Conservation (phyloP, 2,888 invertebrate genomes). For the Pherbina coryleti region DNA sequence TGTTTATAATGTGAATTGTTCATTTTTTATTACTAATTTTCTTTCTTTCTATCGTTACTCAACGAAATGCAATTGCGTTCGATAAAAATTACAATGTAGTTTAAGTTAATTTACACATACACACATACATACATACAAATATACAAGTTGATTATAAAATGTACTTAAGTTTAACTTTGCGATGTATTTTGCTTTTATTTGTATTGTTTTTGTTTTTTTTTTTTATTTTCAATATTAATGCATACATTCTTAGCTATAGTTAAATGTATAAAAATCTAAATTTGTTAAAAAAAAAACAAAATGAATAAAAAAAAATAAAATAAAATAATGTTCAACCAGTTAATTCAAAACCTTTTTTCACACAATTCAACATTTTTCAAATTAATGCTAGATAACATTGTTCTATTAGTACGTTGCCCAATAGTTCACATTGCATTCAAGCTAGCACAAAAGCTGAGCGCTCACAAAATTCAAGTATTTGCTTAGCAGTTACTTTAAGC, state of each 20-base stretch:
- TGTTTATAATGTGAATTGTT: not conserved
- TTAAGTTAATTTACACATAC: slow-evolving; percentile 21
- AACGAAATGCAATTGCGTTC: slow-evolving; percentile 23
- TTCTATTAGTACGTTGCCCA: not conserved
- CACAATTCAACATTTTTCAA: not conserved
- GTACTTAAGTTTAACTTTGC: slow-evolving; percentile 12
- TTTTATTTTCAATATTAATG: slow-evolving; percentile 9
- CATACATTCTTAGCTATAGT: not conserved
- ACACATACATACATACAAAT: slow-evolving; percentile 33
- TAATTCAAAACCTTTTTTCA: too few relatives aligned
- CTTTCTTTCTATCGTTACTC: not conserved
- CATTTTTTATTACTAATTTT: not conserved
- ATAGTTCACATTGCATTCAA: not conserved
- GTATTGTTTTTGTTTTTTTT: not conserved
- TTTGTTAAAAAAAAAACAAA: slow-evolving; percentile 5
- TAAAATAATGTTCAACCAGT: not conserved
- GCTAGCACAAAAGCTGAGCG: not conserved
- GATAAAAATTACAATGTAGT: slow-evolving; percentile 16
- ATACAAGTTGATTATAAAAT: slow-evolving; percentile 23
- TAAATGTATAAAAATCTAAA: slow-evolving; percentile 33
- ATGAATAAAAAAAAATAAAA: not conserved
- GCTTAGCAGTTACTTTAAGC: not conserved
- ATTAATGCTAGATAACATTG: not conserved
- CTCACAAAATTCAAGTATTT: not conserved
- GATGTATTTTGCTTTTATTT: not conserved